Evolutionary conservation across 2,888 invertebrate species (phyloP), one percentile per base, ranked within the genome.

Genomic region (Lucinisca nassula): DNA sequence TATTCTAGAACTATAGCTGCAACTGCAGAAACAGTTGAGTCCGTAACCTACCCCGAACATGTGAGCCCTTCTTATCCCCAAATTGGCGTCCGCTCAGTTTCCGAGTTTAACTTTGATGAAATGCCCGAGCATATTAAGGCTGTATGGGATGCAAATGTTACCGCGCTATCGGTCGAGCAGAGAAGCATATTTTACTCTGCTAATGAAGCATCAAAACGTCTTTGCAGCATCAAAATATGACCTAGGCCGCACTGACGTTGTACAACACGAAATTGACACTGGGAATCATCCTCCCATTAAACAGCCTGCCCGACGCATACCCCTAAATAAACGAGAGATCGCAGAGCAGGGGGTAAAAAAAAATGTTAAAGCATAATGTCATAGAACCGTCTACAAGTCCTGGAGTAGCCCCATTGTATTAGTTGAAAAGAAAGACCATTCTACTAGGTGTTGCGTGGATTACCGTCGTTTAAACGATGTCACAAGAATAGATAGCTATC

Each of bases 181-280:
- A 72, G 40, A 21, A 24, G 37, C 38, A 3, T n/a, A 35, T 72
- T 37, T n/a, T 38, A 37, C 32, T 12, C 21, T 72, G 8, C 30
- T 72, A 4, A 38, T 72, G 40, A 37, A 72, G 24, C 24, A 72
- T 21, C 37, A 72, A 72, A 37, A 40, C 37, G 72, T 72, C 37
- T 72, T 72, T 40, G 72, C 72, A 24, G 8, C n/a, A 10, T 72
- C 72, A 37, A 72, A 72, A 72, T 37, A 72, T 72, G 72, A 72
- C 30, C 8, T 72, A n/a, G 72, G 72, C 1, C 72, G 72, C 24
- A 72, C 72, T 35, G 2, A 17, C 2, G n/a, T 72, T 38, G 72
- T 72, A 1, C 72, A 35, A n/a, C 72, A 72, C 24, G 40, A 72
- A 24, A 72, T 72, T 27, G 12, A 30, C 40, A 72, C 72, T 4